phyloP scores from a whole-genome alignment of 2,113 vertebrate species.

The zebrafish (Danio rerio) region GRCz12tu NC_133185.1:1394001-1394500 shows the following conservation, averaged over 20 bases:
- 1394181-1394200: constrained; percentile 79
- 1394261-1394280: constrained; percentile 35
- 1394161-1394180: constrained; percentile 70
- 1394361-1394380: not conserved
- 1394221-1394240: constrained; percentile 77
- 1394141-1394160: constrained; percentile 67
- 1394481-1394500: no score
- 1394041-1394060: constrained; percentile 45
- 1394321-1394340: not conserved
- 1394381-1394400: not conserved
- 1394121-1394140: constrained; percentile 56
- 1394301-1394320: not conserved
- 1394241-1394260: constrained; percentile 58
- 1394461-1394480: no score
- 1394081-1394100: constrained; percentile 7
- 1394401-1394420: no score
- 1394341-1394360: not conserved
- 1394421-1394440: no score
- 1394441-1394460: no score
- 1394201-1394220: constrained; percentile 72
- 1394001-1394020: constrained; percentile 53
- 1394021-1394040: constrained; percentile 56
- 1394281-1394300: not conserved
- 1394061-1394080: constrained; percentile 37
- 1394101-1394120: not conserved